Evolutionary conservation across 2,888 invertebrate genomes (phyloP).

Genomic region (Rutpela maculata): DNA sequence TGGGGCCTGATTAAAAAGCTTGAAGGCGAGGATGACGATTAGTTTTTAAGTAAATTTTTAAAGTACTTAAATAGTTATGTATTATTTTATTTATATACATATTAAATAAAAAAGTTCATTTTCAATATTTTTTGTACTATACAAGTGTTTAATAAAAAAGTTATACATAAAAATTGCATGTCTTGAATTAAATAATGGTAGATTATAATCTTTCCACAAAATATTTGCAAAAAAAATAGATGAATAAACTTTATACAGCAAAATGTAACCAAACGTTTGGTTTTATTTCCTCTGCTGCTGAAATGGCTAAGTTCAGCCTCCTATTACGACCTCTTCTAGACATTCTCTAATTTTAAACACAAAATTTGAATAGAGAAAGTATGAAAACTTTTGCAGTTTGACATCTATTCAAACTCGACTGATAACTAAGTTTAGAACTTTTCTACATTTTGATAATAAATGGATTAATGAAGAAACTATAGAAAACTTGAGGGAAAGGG

Average conservation of each 20-base stretch:
- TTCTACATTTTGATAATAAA: too few relatives aligned
- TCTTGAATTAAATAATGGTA: too few relatives aligned
- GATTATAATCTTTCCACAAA: neutral
- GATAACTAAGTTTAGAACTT: neutral
- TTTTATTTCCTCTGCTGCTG: slow-evolving; percentile 23
- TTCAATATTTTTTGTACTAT: slow-evolving; percentile 17
- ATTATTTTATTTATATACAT: slow-evolving; percentile 18
- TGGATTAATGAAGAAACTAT: too few relatives aligned
- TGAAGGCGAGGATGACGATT: slow-evolving; percentile 48
- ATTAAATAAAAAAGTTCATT: slow-evolving; percentile 28
- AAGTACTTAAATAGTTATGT: slow-evolving; percentile 21
- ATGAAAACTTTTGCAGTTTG: slow-evolving; percentile 9
- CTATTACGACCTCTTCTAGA: slow-evolving; percentile 32
- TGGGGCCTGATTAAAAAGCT: slow-evolving; percentile 85
- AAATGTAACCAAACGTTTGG: neutral
- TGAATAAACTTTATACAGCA: neutral
- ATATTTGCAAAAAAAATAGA: neutral
- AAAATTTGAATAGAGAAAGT: neutral
- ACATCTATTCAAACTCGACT: neutral
- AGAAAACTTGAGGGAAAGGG: too few relatives aligned
- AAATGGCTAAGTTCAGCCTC: slow-evolving; percentile 8
- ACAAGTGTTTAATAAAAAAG: slow-evolving; percentile 27
- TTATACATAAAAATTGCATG: neutral
- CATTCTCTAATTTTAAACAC: slow-evolving; percentile 27
- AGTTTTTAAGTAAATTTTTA: slow-evolving; percentile 17